Evolutionary conservation across 2,888 invertebrate genomes (phyloP), one percentile per base, ranked within the genome.

Genomic region (Rhyacophila evoluta): DNA sequence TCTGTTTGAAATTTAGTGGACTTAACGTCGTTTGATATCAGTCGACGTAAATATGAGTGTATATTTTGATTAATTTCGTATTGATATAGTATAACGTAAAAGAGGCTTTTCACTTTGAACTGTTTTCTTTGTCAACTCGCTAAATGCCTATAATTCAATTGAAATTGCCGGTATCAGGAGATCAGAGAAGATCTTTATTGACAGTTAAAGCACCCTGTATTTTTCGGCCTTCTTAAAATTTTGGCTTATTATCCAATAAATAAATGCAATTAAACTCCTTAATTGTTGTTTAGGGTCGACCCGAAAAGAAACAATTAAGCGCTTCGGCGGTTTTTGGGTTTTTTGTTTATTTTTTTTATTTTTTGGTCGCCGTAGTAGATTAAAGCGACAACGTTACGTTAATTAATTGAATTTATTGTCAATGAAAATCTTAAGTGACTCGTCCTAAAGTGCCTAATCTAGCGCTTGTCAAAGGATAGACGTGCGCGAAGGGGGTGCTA

Each of bases 401-500:
- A 81, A 79, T 81, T 79, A 79, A 79, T 79, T 74, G 75, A 79
- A 81, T 81, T 81, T 81, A 81, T 79, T 81, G 81, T 81, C 78
- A 78, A 78, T 73, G 73, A 69, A 79, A 77, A 77, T 76, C 75
- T 78, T 77, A 78, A 79, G 79, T 77, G 78, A 71, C 72, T 72
- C 55, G 15, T 37, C 39, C 74, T 72, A 27, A 74, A 72, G 78
- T 55, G 70, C 78, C 78, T 79, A 78, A 79, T 78, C 55, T 55
- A 55, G 55, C 55, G 55, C 55, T 25, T 55, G 55, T 55, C 55
- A 55, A 55, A 55, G 12, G 15, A 19, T 55, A 19, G 55, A 55
- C 55, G 19, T 10, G 55, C 55, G 19, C 55, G 25, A 19, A 6
- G 55, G 55, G 55, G 15, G 19, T 19, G 55, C 15, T 10, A 39